Conservation (phyloP, 2,888 invertebrate species). For the Zonitis immaculata region DNA sequence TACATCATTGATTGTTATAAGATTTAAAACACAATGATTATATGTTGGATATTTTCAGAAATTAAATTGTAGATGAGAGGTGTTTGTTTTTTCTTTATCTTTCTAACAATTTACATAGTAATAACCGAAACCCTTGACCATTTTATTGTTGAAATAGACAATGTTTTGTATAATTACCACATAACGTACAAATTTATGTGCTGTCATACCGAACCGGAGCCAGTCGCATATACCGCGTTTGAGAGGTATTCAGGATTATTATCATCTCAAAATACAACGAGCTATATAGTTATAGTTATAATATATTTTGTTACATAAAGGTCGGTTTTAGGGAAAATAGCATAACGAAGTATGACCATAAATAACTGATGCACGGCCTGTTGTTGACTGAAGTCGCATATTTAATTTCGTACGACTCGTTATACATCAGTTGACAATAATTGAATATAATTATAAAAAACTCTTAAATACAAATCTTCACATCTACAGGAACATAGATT, state of each 20-base stretch:
- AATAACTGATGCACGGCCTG: conserved; percentile 31
- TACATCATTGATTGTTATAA: not conserved
- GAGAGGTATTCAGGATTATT: conserved; percentile 39
- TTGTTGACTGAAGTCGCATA: conserved; percentile 32
- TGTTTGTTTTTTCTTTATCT: too few relatives aligned
- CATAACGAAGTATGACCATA: conserved; percentile 29
- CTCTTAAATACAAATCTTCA: too few relatives aligned
- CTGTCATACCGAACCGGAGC: too few relatives aligned
- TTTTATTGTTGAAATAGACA: conserved; percentile 38
- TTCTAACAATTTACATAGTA: too few relatives aligned
- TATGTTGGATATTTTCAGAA: not conserved
- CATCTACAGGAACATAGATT: too few relatives aligned
- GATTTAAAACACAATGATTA: not conserved
- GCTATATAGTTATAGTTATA: too few relatives aligned
- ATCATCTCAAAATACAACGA: conserved; percentile 32
- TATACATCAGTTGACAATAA: conserved; percentile 16
- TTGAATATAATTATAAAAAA: too few relatives aligned
- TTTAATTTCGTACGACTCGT: conserved; percentile 28
- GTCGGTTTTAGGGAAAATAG: conserved; percentile 31
- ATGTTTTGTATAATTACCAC: conserved; percentile 44
- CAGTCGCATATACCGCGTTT: conserved; percentile 34
- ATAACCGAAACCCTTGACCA: conserved; percentile 24
- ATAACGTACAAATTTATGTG: conserved; percentile 42
- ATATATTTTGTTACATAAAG: conserved; percentile 32
- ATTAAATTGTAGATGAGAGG: conserved; percentile 15